Evolutionary conservation across 2,888 invertebrate species (phyloP), one percentile per base, ranked within the genome.

Genomic region (Blastobasis lacticolella): DNA sequence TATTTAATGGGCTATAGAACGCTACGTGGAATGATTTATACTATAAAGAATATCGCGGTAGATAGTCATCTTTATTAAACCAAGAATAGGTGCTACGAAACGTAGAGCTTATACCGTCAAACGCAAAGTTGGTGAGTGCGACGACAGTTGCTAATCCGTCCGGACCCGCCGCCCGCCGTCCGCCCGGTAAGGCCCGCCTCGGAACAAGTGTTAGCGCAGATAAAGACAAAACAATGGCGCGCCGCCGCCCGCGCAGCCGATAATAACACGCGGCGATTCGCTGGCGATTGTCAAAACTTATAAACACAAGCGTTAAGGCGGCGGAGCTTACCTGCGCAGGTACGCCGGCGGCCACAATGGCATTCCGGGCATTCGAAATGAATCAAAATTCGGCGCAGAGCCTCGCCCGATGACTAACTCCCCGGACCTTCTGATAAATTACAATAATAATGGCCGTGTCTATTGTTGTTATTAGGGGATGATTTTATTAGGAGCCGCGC

Each of bases 291-390:
- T 81, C 81, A 84, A 78, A 77, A 79, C 65, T 73, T 75, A 81
- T 79, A 81, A 81, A 82, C 81, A 84, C 71, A 73, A 69, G 66
- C 66, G 51, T 49, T 40, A 49, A 53, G 55, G 58, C 60, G 59
- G 71, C 71, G 71, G 77, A 66, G 42, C 42, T 62, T 63, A 61
- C 65, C 62, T 64, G 67, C 64, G 64, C 84, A 86, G 85, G 87
- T 85, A 86, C 62, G 66, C 64, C 78, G 77, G 75, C 75, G 67
- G 63, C 67, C 66, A 84, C 85, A 86, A 87, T 86, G 78, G 83
- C 85, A 87, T 87, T 85, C 87, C 85, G 74, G 67, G 62, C 81
- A 82, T 79, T 74, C 78, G 75, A 83, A 83, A 84, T 86, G 81
- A 87, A 84, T 86, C 84, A 81, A 85, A 85, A 82, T 77, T 81